A percentile compares a stretch with the other conserved stretches of the same genome.
These are phyloP conservation scores for Tychaedon coryphoeus DNA, from an alignment of 2,113 vertebrate species.

Conservation along the genomic window DNA sequence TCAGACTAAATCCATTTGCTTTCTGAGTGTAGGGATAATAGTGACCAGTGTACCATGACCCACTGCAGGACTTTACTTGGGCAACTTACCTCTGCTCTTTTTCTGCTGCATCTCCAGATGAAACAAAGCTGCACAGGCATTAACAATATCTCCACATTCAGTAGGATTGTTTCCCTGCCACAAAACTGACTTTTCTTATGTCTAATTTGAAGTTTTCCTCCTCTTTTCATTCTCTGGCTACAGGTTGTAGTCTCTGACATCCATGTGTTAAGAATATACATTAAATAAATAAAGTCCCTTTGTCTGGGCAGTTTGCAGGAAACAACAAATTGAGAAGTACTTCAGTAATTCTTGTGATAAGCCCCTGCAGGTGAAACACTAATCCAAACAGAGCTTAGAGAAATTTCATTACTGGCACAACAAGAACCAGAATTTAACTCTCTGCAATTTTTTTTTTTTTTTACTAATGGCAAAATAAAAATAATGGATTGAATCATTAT, in stretches of 20 bases:
- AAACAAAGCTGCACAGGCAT: background rate
- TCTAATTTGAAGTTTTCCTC: background rate
- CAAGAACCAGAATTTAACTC: background rate
- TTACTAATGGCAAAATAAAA: background rate
- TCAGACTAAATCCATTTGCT: background rate
- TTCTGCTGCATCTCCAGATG: background rate
- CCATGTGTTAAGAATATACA: background rate
- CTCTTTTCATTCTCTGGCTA: background rate
- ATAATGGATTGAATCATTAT: background rate
- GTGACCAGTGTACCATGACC: background rate
- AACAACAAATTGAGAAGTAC: background rate
- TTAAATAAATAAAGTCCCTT: background rate
- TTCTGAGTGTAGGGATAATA: background rate
- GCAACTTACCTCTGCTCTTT: background rate
- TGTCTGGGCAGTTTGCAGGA: background rate
- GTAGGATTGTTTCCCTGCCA: background rate
- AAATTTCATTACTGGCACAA: background rate
- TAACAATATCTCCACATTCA: background rate
- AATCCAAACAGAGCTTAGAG: background rate
- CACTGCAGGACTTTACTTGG: background rate
- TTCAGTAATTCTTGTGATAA: background rate
- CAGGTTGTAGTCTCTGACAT: background rate
- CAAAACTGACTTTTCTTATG: background rate
- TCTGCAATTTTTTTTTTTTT: background rate
- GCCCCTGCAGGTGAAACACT: background rate